Conservation (phyloP, 1,140 invertebrate species). For the Heterodera carotae region DNA sequence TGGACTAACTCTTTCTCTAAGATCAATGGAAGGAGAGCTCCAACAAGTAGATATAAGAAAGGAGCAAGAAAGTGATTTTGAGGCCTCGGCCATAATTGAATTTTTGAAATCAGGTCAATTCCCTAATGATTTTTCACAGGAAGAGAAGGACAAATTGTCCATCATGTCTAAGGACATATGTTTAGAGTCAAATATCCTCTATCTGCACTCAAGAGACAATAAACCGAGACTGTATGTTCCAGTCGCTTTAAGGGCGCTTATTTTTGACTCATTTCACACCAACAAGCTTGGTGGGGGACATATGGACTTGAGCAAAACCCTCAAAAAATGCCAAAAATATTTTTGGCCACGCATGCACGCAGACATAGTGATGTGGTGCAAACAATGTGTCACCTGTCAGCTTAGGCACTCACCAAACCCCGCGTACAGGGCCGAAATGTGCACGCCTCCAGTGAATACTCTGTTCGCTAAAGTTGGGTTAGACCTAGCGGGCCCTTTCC, state of each 20-base stretch:
- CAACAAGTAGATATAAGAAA: neutral
- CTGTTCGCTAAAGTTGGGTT: conserved; percentile 25
- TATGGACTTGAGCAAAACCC: conserved; percentile 21
- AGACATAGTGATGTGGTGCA: conserved; percentile 11
- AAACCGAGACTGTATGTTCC: neutral
- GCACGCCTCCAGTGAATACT: neutral
- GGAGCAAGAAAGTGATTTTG: neutral
- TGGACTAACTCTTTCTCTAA: neutral
- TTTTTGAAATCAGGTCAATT: neutral
- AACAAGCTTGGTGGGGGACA: conserved; percentile 21
- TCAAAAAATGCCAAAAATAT: conserved; percentile 27
- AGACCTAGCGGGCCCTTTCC: conserved; percentile 31
- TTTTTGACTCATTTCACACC: conserved; percentile 31
- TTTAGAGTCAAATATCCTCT: neutral
- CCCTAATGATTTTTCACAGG: neutral
- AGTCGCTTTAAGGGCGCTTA: neutral
- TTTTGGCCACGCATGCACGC: conserved; percentile 35
- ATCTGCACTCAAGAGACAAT: neutral
- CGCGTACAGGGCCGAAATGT: conserved; percentile 9
- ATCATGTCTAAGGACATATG: neutral
- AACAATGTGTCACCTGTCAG: conserved; percentile 32
- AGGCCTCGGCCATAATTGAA: neutral
- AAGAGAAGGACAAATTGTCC: neutral
- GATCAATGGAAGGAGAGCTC: neutral
- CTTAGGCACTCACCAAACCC: conserved; percentile 18